Conservation (phyloP, 2,113 vertebrate genomes). For the Amblyopsis rosae region DNA sequence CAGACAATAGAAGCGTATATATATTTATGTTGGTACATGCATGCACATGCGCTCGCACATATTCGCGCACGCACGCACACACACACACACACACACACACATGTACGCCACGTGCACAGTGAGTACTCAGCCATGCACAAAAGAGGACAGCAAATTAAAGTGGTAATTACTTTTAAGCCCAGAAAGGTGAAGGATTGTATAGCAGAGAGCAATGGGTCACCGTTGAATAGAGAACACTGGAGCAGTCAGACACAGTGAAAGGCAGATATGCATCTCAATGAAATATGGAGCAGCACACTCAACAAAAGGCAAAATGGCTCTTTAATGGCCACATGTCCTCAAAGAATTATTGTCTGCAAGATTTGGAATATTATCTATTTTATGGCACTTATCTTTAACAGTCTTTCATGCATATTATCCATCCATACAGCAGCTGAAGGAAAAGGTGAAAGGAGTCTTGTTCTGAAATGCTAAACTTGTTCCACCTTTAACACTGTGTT, state of each 20-base stretch:
- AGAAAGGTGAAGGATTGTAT: conserved; percentile 76
- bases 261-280: conserved; percentile 77
- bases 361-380: conserved; percentile 72
- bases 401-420: conserved; percentile 56
- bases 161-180: conserved; percentile 79
- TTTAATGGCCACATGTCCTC: conserved; percentile 70
- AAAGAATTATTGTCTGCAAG: conserved; percentile 74
- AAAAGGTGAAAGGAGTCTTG: conserved; percentile 16
- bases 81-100: conserved; percentile 25
- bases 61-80: background rate
- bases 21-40: background rate
- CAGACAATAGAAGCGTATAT: background rate
- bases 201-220: conserved; percentile 74
- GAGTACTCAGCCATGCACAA: conserved; percentile 69
- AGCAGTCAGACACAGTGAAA: conserved; percentile 66
- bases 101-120: conserved; percentile 28
- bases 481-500: too few species aligned
- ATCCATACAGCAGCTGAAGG: conserved; percentile 28
- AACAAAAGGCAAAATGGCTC: conserved; percentile 71
- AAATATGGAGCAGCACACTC: conserved; percentile 71
- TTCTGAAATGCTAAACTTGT: conserved; percentile 7
- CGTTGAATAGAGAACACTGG: conserved; percentile 70
- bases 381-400: conserved; percentile 66
- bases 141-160: conserved; percentile 77
- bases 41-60: background rate